A percentile compares a stretch with the other conserved stretches of the same genome.
Evolutionary conservation across 1,140 invertebrate species (phyloP).

Genomic region (Diachasmimorpha longicaudata): DNA sequence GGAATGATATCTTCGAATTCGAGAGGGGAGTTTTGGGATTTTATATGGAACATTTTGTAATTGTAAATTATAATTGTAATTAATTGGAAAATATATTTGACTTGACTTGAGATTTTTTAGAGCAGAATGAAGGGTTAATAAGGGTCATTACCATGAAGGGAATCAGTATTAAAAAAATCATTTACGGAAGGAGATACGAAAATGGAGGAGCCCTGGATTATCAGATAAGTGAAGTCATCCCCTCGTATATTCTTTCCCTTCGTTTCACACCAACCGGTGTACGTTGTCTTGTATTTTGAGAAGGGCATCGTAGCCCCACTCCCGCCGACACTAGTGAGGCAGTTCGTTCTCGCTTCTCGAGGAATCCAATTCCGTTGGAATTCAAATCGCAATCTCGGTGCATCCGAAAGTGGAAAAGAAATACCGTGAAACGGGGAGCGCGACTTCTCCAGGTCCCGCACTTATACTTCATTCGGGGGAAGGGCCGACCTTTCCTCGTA

Average conservation of each 20-base stretch:
- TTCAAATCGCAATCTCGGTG: slow-evolving; percentile 25
- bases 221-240: too few species aligned
- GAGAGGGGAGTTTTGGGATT: too few species aligned
- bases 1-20: not conserved
- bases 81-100: too few species aligned
- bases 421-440: not conserved
- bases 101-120: too few species aligned
- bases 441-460: not conserved
- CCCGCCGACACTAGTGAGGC: not conserved
- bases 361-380: slow-evolving; percentile 29
- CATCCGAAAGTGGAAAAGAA: not conserved
- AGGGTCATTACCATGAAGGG: too few species aligned
- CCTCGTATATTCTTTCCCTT: not conserved
- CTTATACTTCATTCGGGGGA: not conserved
- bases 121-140: too few species aligned
- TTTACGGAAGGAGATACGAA: too few species aligned
- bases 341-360: slow-evolving; percentile 19
- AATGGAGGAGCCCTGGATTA: too few species aligned
- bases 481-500: not conserved
- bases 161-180: too few species aligned
- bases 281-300: slow-evolving; percentile 4
- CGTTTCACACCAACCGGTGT: not conserved
- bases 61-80: too few species aligned
- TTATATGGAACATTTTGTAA: too few species aligned
- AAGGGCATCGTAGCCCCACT: not conserved